Percentiles rank a stretch among this genome's conserved stretches.
These are phyloP conservation scores for Micropoecilia bifurca DNA, from an alignment of 2,797 vertebrate species.

Conservation along the genomic window DNA sequence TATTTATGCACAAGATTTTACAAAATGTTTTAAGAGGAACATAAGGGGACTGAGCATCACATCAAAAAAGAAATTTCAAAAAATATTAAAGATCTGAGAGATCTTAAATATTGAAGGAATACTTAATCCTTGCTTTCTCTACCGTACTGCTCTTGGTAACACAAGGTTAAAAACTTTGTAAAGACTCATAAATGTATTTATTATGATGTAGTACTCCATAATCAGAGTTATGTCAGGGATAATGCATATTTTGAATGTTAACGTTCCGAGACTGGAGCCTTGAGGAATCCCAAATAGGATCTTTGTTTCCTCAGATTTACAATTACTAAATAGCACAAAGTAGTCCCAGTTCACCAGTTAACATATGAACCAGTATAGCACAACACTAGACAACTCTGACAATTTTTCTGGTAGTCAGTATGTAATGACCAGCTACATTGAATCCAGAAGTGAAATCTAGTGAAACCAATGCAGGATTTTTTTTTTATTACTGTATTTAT, in stretches of 20 bases:
- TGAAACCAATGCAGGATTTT: background rate
- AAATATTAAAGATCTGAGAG: background rate
- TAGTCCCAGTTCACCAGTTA: background rate
- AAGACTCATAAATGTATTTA: background rate
- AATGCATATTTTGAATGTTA: background rate
- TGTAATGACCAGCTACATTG: background rate
- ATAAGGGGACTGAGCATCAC: background rate
- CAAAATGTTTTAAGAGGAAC: background rate
- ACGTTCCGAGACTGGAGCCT: background rate
- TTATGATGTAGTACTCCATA: background rate
- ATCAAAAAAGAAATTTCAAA: background rate
- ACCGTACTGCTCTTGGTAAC: background rate
- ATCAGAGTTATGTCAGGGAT: background rate
- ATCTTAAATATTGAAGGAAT: background rate
- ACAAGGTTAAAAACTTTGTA: background rate
- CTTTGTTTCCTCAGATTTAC: background rate
- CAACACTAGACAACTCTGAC: background rate
- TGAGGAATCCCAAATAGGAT: background rate
- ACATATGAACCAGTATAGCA: background rate
- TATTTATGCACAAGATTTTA: background rate
- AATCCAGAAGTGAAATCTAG: background rate
- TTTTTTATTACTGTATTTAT: background rate
- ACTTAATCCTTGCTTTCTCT: background rate
- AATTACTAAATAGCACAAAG: background rate
- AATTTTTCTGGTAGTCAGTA: background rate